These are phyloP conservation scores for Caenorhabditis panamensis DNA, from an alignment of 2,888 invertebrate species.

Conservation along the genomic window DNA sequence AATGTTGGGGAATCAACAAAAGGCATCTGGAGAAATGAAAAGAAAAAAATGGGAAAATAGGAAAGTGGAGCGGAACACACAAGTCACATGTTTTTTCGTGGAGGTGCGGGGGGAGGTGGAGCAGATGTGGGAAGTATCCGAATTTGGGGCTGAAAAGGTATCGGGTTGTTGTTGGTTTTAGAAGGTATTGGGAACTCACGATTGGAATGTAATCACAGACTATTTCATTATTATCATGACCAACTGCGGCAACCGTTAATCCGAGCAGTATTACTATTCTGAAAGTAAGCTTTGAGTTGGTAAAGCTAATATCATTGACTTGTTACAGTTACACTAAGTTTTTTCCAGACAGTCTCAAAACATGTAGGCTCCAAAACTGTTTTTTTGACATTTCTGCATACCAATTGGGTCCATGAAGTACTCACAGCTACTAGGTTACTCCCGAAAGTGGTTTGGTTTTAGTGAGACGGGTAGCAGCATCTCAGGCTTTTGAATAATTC, in stretches of 20 bases:
- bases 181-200: constrained; percentile 26
- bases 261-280: constrained; percentile 69
- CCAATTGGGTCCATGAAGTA: too few relatives aligned
- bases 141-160: constrained; percentile 65
- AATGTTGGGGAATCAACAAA: too few relatives aligned
- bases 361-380: too few relatives aligned
- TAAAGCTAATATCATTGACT: background rate
- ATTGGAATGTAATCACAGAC: constrained; percentile 61
- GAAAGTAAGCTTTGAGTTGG: constrained; percentile 37
- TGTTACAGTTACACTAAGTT: background rate
- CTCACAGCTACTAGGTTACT: too few relatives aligned
- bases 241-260: constrained; percentile 62
- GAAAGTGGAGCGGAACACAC: constrained; percentile 6
- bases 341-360: too few relatives aligned
- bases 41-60: constrained; percentile 14
- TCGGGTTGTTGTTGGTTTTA: background rate
- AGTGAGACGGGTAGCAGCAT: background rate
- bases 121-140: constrained; percentile 65
- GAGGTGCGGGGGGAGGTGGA: constrained; percentile 61
- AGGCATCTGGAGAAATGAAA: background rate
- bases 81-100: constrained; percentile 60
- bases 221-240: constrained; percentile 62
- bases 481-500: constrained; percentile 32
- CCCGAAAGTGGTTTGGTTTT: constrained; percentile 11
- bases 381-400: too few relatives aligned